These are phyloP conservation scores for Colostygia pectinataria DNA, from an alignment of 2,888 invertebrate genomes.

Conservation along the genomic window DNA sequence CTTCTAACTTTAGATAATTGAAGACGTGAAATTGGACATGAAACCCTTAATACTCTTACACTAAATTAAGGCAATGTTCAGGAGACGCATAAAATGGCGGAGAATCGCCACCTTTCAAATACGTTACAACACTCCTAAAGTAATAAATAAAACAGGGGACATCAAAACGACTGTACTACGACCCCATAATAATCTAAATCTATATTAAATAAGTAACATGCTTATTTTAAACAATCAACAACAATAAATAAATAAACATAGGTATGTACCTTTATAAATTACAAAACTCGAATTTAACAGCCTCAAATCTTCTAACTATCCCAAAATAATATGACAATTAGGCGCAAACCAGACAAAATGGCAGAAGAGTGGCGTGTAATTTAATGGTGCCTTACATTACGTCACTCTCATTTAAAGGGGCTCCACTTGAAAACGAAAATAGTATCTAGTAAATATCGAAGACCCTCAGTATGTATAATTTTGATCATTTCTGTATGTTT, in stretches of 20 bases:
- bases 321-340: constrained; percentile 39
- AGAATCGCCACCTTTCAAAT: constrained; percentile 8
- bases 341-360: too few relatives aligned
- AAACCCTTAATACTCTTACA: background rate
- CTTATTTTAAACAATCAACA: constrained; percentile 23
- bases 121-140: background rate
- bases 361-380: too few relatives aligned
- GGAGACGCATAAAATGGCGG: constrained; percentile 11
- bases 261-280: constrained; percentile 30
- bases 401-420: too few relatives aligned
- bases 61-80: constrained; percentile 21
- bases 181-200: constrained; percentile 9
- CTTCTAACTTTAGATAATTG: too few relatives aligned
- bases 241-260: constrained; percentile 23
- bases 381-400: too few relatives aligned
- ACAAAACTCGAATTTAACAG: constrained; percentile 37
- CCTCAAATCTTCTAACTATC: constrained; percentile 39
- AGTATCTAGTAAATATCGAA: too few relatives aligned
- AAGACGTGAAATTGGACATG: too few relatives aligned
- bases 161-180: constrained; percentile 11
- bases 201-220: constrained; percentile 34
- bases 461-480: too few relatives aligned
- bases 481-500: too few relatives aligned
- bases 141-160: constrained; percentile 4
- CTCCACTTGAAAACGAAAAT: too few relatives aligned